Evolutionary conservation across 37 sponge, comb jelly and placozoan species (phyloP), one percentile per base, ranked within the genome.

Genomic region (Eunapius fragilis): DNA sequence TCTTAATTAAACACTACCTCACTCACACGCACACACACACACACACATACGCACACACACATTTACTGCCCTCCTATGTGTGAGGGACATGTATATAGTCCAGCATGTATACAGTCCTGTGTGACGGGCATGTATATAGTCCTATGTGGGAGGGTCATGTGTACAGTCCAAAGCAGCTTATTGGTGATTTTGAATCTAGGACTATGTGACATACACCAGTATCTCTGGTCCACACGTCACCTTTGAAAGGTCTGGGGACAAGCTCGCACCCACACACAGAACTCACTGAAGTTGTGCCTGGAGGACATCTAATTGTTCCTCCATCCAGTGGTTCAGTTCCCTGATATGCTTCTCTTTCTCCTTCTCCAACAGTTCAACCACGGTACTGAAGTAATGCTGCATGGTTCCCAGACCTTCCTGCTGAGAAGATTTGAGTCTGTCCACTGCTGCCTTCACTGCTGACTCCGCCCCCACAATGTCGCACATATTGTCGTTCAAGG

Each of bases 241-340:
- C n/a, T n/a, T 30, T 71, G 6, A 31, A 7, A 31, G 26, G 7
- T 33, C 33, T 2, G 75, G 75, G 35, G 28, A 33, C n/a, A 38
- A 25, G 5, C n/a, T n/a, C 34, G 3, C 35, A 28, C n/a, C 0
- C 58, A 58, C 58, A 58, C 58, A 58, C 14, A 23, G n/a, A 11
- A 37, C 87, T 86, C 67, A 91, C 92, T 83, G 35, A 2, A 83
- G 68, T 34, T 91, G 92, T 10, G 88, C 77, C 30, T 84, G 72
- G 73, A 91, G 80, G 2, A 84, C 80, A 37, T 67, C 79, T 67
- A 70, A 34, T 31, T 83, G 83, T 0, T 91, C 88, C 0, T 87
- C 88, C 22, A 75, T 70, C 80, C 82, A 87, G 26, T 49, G 27
- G 23, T 72, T 69, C 0, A 87, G 69, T 2, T 78, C 30, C 45